Evolutionary conservation across 2,888 invertebrate genomes (phyloP), one percentile per base, ranked within the genome.

Genomic region (Galerucella calmariensis): DNA sequence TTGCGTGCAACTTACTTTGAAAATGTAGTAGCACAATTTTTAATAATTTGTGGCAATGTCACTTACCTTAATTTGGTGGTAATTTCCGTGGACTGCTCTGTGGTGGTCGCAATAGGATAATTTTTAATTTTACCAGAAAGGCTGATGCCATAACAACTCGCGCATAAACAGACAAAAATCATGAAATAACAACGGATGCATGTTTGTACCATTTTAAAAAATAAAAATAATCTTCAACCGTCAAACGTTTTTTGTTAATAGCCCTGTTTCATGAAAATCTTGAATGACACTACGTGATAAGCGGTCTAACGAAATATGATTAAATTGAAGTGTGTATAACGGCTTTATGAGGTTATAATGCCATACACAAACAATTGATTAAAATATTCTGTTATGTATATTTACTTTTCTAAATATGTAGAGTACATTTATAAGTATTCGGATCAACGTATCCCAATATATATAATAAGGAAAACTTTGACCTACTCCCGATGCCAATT

Each of bases 261-360:
- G 56, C 20, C 56, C 20, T 56, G 24, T 35, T 77, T 68, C 63
- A 67, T 70, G 76, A 76, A 79, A 81, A 80, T 78, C 80, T 78
- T 73, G 68, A 69, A 73, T 77, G 77, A 74, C 71, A 81, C 80
- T 82, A 80, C 77, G 67, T 73, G 68, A 75, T 73, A 75, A 65
- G 58, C 48, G 70, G 69, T 66, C 74, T 75, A 77, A 80, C 82
- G 79, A 79, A 82, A 83, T 83, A 79, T 81, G 77, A 82, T 81
- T 79, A 46, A 71, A 62, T 62, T 35, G 5, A 48, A 61, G 67
- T 75, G 67, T 73, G 65, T 62, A 53, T 86, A 86, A 86, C 86
- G 86, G 86, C 81, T 80, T 79, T 76, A 81, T 81, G 77, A 83
- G 74, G 77, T 79, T 72, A 78, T 85, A 85, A 86, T 85, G 82